Evolutionary conservation across 2,888 invertebrate species (phyloP).

Genomic region (Entomobrya proxima): DNA sequence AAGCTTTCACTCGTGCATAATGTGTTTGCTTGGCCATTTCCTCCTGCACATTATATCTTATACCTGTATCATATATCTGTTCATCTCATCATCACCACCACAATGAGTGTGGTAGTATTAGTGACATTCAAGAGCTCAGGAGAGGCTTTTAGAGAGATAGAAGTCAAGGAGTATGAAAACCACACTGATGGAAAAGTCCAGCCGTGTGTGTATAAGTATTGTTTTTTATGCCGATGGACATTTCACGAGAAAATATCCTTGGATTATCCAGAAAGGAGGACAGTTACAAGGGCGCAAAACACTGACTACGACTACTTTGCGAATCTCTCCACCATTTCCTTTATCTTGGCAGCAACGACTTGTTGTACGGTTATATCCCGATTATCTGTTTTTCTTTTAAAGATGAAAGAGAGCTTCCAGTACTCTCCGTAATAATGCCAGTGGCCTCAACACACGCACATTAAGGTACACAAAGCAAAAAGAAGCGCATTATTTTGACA

Average conservation of each 20-base stretch:
- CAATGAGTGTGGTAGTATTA: neutral
- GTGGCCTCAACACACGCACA: neutral
- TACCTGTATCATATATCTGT: neutral
- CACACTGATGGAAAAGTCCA: neutral
- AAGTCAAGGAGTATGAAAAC: constrained; percentile 28
- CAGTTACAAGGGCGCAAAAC: constrained; percentile 55
- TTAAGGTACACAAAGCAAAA: neutral
- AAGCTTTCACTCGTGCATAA: too few species aligned
- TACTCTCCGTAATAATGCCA: neutral
- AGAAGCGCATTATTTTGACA: neutral
- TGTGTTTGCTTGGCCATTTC: too few species aligned
- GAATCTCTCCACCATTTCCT: too few species aligned
- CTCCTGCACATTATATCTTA: neutral
- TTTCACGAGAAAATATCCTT: constrained; percentile 57
- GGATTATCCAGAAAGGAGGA: constrained; percentile 64
- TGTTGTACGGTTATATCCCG: neutral
- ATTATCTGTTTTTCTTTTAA: neutral
- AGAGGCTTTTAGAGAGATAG: constrained; percentile 11
- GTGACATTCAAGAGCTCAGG: constrained; percentile 29
- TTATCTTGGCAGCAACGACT: neutral
- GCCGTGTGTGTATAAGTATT: neutral
- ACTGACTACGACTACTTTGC: neutral
- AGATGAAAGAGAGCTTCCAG: neutral
- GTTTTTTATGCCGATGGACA: constrained; percentile 48
- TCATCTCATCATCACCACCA: neutral